phyloP scores from a whole-genome alignment of 1,140 invertebrate genomes.

The Hyposmocoma kahamanoa region DNA sequence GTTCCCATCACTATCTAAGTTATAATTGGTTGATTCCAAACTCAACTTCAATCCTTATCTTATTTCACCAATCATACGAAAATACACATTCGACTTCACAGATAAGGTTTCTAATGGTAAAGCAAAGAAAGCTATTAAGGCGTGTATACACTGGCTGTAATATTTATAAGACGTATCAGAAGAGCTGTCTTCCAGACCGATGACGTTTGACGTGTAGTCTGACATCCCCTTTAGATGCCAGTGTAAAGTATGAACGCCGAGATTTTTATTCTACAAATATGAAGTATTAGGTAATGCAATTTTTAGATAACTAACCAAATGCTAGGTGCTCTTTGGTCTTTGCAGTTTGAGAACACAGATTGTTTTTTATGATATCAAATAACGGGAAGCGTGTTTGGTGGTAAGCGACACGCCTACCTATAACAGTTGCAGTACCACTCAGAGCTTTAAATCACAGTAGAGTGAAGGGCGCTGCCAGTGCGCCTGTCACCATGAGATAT shows the following conservation, averaged over 20 bases:
- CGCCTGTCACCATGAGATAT: too few species aligned
- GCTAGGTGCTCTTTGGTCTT: neutral
- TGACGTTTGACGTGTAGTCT: conserved; percentile 69
- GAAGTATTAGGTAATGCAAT: neutral
- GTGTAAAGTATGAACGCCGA: conserved; percentile 14
- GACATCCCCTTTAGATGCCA: conserved; percentile 57
- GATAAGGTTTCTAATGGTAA: conserved; percentile 23
- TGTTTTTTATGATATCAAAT: neutral
- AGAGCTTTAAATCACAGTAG: too few species aligned
- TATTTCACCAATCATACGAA: neutral
- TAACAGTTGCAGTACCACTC: too few species aligned
- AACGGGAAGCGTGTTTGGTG: neutral
- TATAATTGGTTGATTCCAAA: conserved; percentile 54
- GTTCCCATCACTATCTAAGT: too few species aligned
- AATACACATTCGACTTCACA: conserved; percentile 15
- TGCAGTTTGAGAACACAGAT: neutral
- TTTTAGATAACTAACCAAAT: neutral
- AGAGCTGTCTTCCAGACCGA: conserved; percentile 63
- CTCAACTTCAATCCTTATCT: neutral
- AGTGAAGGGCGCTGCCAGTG: too few species aligned
- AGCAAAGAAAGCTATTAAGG: conserved; percentile 22
- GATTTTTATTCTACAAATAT: neutral
- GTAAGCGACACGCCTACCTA: too few species aligned
- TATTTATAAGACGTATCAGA: conserved; percentile 71
- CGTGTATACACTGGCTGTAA: conserved; percentile 38